Base-by-base conservation (phyloP, 1,140 invertebrate genomes). In the Plodia interpunctella region DNA sequence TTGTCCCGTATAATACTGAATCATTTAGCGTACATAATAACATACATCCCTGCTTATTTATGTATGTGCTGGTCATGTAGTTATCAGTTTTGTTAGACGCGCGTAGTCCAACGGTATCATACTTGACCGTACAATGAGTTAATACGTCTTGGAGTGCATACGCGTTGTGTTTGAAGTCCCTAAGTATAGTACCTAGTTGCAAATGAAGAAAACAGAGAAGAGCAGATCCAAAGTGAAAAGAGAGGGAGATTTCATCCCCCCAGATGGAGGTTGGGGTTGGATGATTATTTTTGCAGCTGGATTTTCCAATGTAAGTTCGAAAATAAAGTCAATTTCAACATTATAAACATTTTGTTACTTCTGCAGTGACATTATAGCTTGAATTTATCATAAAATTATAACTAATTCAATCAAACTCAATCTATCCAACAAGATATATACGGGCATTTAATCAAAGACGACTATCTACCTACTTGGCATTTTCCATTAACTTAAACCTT, bases 191-290 rank as follows among this genome's bases (percentile, higher is more conserved):
- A 8, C 5, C 35, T 15, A n/a, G 30, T 25, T 32, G 30, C 8
- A 49, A 25, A 86, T 86, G 83, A 68, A 65, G 30, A 83, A 82
- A 54, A 49, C 65, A 15, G 80, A 82, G 56, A 38, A 72, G 25
- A 53, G 76, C 5, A 76, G 82, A 28, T 63, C 74, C 2, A 89
- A 85, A 59, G 60, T 85, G 52, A 79, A 73, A 53, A 87, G 74
- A 56, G 78, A 86, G 51, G 82, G 80, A 9, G 87, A 86, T 2
- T 92, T 91, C 60, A 80, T 90, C 0, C 90, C 92, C 1, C 93
- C 93, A 0, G 94, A 94, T 72, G 93, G 92, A 0, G 93, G 93
- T 5, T 94, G 92, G 92, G 93, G 93, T 0, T 94, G 94, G 93
- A 84, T 93, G 68, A 91, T 94, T 13, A 88, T 94, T 15, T 64